These are phyloP conservation scores for Tetranychus piercei DNA, from an alignment of 2,888 invertebrate genomes.

Conservation along the genomic window DNA sequence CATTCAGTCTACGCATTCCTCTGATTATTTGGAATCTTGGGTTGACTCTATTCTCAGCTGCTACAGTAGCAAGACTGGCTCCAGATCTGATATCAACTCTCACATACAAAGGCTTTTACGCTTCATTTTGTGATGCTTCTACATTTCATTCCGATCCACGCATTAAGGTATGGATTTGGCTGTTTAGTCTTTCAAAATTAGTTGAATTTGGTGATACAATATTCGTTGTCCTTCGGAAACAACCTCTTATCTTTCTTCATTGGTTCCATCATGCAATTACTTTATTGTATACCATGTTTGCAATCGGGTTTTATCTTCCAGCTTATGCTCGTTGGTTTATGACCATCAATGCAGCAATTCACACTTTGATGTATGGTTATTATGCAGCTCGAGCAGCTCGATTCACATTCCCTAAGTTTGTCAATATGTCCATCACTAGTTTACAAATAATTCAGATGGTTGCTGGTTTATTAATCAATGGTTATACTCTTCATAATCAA, in stretches of 20 bases:
- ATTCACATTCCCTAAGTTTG: neutral
- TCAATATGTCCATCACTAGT: neutral
- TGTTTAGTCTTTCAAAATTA: neutral
- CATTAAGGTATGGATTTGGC: neutral
- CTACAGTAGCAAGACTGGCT: neutral
- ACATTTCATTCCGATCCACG: neutral
- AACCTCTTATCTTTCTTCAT: neutral
- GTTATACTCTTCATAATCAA: neutral
- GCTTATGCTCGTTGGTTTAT: constrained; percentile 9
- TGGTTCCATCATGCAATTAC: constrained; percentile 7
- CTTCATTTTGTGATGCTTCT: constrained; percentile 1
- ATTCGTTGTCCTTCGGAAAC: neutral
- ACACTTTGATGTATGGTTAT: constrained; percentile 4
- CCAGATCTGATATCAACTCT: neutral
- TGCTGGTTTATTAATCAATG: neutral
- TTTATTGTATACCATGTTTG: neutral
- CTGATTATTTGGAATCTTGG: neutral
- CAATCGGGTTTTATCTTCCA: neutral
- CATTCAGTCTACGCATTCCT: neutral
- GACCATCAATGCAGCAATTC: neutral
- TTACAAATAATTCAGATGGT: constrained; percentile 5
- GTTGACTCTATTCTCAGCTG: neutral
- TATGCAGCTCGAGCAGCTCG: neutral
- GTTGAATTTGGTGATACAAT: constrained; percentile 9
- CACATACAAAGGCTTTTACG: neutral